Percentiles rank a stretch among this genome's conserved stretches.
Evolutionary conservation across 1,140 invertebrate species (phyloP).

Genomic region (Drosophila burlai): DNA sequence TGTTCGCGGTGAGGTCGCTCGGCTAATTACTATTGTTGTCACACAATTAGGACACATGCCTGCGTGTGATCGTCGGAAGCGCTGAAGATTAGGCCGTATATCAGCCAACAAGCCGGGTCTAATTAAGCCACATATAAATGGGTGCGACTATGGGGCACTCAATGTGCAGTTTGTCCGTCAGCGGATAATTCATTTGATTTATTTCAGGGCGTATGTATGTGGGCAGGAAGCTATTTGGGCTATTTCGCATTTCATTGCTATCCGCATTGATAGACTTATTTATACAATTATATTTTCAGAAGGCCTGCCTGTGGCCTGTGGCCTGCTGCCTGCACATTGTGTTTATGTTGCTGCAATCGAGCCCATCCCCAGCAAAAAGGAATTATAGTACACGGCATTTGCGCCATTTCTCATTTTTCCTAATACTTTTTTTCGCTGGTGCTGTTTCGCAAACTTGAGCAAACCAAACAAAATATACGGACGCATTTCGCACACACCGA

Average conservation of each 20-base stretch:
- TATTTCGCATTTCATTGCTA: conserved; percentile 65
- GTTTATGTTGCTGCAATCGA: conserved; percentile 77
- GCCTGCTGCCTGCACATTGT: conserved; percentile 62
- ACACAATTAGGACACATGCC: conserved; percentile 39
- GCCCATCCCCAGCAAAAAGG: conserved; percentile 36
- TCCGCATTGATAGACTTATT: conserved; percentile 76
- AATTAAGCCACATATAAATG: conserved; percentile 28
- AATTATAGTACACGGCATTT: conserved; percentile 65
- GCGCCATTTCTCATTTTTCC: conserved; percentile 58
- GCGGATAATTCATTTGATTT: conserved; percentile 65
- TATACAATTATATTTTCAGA: conserved; percentile 53
- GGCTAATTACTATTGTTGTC: conserved; percentile 69
- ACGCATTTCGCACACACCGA: conserved; percentile 26
- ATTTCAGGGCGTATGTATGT: conserved; percentile 38
- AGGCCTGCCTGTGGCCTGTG: conserved; percentile 36
- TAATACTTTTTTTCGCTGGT: neutral
- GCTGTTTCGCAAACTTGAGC: conserved; percentile 67
- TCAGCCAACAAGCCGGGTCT: conserved; percentile 2
- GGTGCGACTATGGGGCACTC: conserved; percentile 17
- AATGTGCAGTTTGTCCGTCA: conserved; percentile 58
- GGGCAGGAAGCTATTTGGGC: conserved; percentile 61
- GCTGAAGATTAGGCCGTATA: conserved; percentile 1
- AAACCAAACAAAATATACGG: conserved; percentile 66
- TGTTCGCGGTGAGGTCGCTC: conserved; percentile 51
- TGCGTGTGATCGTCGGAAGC: conserved; percentile 7